Percentiles rank a stretch among this genome's conserved stretches.
Conservation (phyloP, 2,797 vertebrate species). For the Falco cherrug region DNA sequence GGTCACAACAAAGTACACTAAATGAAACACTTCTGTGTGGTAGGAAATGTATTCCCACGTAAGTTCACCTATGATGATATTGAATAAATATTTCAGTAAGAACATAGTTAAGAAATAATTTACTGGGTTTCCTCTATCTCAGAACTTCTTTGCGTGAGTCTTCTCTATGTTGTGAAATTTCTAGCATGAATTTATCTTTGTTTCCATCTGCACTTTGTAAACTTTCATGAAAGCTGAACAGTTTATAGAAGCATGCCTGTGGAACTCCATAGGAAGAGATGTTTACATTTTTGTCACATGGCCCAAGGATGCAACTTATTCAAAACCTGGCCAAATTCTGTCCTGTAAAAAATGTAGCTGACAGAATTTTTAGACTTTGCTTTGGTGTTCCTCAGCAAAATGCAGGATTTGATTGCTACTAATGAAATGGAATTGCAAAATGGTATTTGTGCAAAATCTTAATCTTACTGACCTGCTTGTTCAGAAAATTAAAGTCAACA, state of each 20-base stretch:
- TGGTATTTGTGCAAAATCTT: background rate
- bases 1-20: conserved; percentile 35
- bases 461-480: background rate
- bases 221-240: background rate
- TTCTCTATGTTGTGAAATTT: background rate
- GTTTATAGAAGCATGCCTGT: background rate
- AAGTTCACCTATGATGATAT: conserved; percentile 8
- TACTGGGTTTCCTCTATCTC: conserved; percentile 10
- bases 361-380: background rate
- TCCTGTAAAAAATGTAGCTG: background rate
- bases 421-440: background rate
- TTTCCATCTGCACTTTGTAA: background rate
- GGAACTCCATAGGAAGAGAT: background rate
- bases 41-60: conserved; percentile 16
- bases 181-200: background rate
- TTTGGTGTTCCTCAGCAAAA: background rate
- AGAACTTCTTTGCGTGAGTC: background rate
- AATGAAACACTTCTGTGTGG: conserved; percentile 15
- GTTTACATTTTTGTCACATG: background rate
- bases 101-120: background rate
- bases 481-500: background rate
- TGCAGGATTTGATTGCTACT: background rate
- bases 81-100: conserved; percentile 69
- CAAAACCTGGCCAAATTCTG: background rate
- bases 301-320: background rate